Evolutionary conservation across 2,113 vertebrate species (phyloP), one percentile per base, ranked within the genome.

Genomic region (Ameiurus melas): DNA sequence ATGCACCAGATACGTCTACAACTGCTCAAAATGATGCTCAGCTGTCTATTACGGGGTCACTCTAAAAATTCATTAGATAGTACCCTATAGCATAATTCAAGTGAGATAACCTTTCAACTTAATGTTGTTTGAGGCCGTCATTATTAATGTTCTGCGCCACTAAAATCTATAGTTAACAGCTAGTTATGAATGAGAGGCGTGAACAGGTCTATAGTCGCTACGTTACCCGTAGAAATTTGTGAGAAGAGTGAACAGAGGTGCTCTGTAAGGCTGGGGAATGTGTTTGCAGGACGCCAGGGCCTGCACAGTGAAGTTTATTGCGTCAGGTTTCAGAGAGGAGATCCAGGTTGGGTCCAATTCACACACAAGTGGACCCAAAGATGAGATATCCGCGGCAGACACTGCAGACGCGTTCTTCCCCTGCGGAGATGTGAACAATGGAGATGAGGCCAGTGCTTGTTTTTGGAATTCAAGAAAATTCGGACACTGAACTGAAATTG

Each of bases 151-250:
- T 0, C 22, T 78, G 3, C 4, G 1, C 12, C 25, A 55, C 25
- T 30, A 79, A n/a, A 51, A 17, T 30, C 27, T 55, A 17, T 5
- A 53, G 2, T n/a, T 27, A 7, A 22, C 2, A 78, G 20, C 73
- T 77, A 57, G 78, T 33, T 80, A 80, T 33, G 27, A 30, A 80
- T 33, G 19, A 85, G 47, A 36, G 19, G 3, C 51, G 33, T 73
- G 47, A 58, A 25, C 2, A 39, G 12, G 7, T 80, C 16, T 30
- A 33, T 80, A 80, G 14, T 36, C 5, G 62, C 33, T 30, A 43
- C 83, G 89, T 39, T 92, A 96, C 95, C 95, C 94, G 83, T 93
- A 95, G 0, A 62, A 90, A n/a, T 91, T 14, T 0, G 16, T 89
- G 87, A 95, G 53, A 79, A 95, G 90, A 13, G 83, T 60, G 25